Conservation (phyloP, 53 echinoderm and acorn worm species). For the Mesocentrotus franciscanus region DNA sequence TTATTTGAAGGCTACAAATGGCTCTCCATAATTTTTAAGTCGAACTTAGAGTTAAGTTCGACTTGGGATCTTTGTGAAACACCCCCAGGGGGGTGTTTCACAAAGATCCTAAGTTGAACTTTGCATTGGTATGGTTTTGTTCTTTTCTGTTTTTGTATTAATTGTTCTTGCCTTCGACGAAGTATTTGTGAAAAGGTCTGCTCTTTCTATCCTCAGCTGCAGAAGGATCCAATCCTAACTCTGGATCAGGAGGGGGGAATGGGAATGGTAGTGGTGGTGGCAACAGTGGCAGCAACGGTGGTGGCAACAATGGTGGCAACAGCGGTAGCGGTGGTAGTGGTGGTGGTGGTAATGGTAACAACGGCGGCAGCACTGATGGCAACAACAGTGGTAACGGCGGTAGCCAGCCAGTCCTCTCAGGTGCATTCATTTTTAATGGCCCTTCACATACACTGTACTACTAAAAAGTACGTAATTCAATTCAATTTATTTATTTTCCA, state of each 20-base stretch:
- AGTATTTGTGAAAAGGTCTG: neutral
- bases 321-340: neutral
- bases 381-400: neutral
- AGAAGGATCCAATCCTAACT: constrained; percentile 1
- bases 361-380: neutral
- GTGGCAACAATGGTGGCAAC: neutral
- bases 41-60: too few species aligned
- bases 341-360: neutral
- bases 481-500: too few species aligned
- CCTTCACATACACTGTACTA: neutral
- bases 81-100: too few species aligned
- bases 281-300: neutral
- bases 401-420: neutral
- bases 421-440: neutral
- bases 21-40: too few species aligned
- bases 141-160: too few species aligned
- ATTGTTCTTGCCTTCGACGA: too few species aligned
- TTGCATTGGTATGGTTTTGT: too few species aligned
- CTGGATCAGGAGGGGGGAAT: neutral
- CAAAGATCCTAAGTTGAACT: too few species aligned
- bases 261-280: neutral
- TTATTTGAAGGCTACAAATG: too few species aligned
- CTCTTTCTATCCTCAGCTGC: neutral
- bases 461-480: too few species aligned
- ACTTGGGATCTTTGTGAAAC: too few species aligned